Percentiles rank a stretch among this genome's conserved stretches.
Evolutionary conservation across 2,888 invertebrate genomes (phyloP).

Genomic region (Drosophila parthenogenetica): DNA sequence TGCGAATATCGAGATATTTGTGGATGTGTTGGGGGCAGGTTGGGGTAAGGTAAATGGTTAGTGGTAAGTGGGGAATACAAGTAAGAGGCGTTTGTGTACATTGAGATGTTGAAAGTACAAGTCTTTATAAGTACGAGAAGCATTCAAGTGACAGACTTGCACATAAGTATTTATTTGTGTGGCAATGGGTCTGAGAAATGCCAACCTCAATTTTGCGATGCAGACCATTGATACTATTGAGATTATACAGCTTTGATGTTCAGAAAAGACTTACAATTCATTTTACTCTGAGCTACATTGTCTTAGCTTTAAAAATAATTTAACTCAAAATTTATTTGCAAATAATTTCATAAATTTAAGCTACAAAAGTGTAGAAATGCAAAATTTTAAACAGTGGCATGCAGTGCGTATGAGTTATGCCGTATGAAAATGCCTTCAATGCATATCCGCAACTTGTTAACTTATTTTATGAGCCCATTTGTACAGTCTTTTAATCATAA

Average conservation of each 20-base stretch:
- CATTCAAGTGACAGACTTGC: constrained; percentile 40
- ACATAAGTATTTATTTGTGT: not conserved
- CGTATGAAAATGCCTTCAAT: not conserved
- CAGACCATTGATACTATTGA: constrained; percentile 7
- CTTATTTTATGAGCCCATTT: constrained; percentile 13
- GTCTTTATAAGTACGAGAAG: constrained; percentile 40
- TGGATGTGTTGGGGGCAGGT: not conserved
- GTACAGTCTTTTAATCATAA: constrained; percentile 10
- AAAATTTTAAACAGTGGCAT: not conserved
- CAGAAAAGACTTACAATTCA: not conserved
- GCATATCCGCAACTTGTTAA: not conserved
- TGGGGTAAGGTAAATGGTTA: not conserved
- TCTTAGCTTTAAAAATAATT: not conserved
- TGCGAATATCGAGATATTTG: constrained; percentile 27
- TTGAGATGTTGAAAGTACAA: constrained; percentile 68
- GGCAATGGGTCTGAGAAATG: constrained; percentile 22
- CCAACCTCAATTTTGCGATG: constrained; percentile 17
- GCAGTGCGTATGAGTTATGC: constrained; percentile 1
- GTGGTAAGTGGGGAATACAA: not conserved
- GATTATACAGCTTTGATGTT: not conserved
- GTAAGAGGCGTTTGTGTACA: constrained; percentile 41
- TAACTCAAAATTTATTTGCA: no score
- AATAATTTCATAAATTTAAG: no score
- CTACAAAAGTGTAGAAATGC: not conserved
- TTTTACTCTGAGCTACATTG: not conserved